Conservation (phyloP, 1,140 invertebrate species). For the Brachionus koreanus region DNA sequence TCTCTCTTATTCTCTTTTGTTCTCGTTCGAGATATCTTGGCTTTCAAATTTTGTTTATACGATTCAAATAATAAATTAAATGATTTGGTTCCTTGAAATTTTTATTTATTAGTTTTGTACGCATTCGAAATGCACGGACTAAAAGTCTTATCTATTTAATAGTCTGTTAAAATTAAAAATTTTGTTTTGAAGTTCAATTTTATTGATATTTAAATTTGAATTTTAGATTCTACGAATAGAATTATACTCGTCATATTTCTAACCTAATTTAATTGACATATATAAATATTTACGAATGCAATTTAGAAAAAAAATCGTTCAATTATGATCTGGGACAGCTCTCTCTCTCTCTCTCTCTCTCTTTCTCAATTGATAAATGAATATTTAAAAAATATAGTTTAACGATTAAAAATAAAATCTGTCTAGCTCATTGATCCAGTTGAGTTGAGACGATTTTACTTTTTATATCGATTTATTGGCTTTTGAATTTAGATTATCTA, state of each 20-base stretch:
- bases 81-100: conserved; percentile 41
- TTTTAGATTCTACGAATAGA: background rate
- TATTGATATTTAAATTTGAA: conserved; percentile 34
- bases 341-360: background rate
- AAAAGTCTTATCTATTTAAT: conserved; percentile 29
- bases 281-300: conserved; percentile 36
- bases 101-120: conserved; percentile 34
- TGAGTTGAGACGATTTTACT: conserved; percentile 18
- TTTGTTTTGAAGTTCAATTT: conserved; percentile 31
- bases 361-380: conserved; percentile 22
- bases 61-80: conserved; percentile 30
- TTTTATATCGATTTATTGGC: background rate
- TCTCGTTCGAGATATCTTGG: background rate
- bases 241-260: conserved; percentile 38
- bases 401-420: conserved; percentile 16
- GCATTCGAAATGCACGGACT: conserved; percentile 5
- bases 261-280: conserved; percentile 43
- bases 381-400: conserved; percentile 29
- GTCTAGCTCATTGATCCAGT: conserved; percentile 41
- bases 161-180: conserved; percentile 30
- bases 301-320: conserved; percentile 39
- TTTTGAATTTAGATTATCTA: background rate
- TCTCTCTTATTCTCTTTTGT: background rate
- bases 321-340: conserved; percentile 37
- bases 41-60: conserved; percentile 29